A percentile compares a stretch with the other conserved stretches of the same genome.
Conservation (phyloP, 2,888 invertebrate genomes). For the Plusia festucae region DNA sequence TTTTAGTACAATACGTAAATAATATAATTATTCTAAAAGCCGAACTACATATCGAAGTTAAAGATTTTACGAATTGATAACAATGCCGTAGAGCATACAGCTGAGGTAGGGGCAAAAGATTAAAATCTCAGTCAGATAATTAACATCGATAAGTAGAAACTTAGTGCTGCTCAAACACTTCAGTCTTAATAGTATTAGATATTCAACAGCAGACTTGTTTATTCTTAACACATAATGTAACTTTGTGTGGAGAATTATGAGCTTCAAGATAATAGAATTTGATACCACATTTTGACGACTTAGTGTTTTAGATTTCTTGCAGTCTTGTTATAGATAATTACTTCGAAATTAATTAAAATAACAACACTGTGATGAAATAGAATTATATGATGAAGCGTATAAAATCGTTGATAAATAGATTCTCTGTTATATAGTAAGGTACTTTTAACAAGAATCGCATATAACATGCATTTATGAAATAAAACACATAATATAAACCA, state of each 20-base stretch:
- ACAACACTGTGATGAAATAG: too few relatives aligned
- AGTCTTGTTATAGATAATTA: neutral
- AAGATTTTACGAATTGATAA: constrained; percentile 16
- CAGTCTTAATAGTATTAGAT: constrained; percentile 21
- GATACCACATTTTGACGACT: neutral
- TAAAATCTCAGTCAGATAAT: constrained; percentile 38
- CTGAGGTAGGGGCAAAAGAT: constrained; percentile 12
- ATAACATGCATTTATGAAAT: too few relatives aligned
- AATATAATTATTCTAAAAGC: constrained; percentile 15
- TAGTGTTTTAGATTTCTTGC: neutral
- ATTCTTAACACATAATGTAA: constrained; percentile 3
- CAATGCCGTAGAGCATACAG: constrained; percentile 13
- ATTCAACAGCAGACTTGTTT: constrained; percentile 10
- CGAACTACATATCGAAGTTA: constrained; percentile 7
- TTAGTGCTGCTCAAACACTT: constrained; percentile 29
- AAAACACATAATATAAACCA: too few relatives aligned
- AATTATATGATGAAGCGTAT: too few relatives aligned
- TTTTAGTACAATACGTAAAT: neutral
- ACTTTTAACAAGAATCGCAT: too few relatives aligned
- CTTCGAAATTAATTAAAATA: neutral
- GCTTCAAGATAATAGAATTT: constrained; percentile 12
- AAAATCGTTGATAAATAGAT: too few relatives aligned
- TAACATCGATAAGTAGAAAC: constrained; percentile 29
- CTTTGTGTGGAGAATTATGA: neutral
- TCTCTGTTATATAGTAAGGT: too few relatives aligned